Conservation (phyloP, 30 jellyfish, hydroid and myxozoan genomes). For the Hydractinia symbiolongicarpus region DNA sequence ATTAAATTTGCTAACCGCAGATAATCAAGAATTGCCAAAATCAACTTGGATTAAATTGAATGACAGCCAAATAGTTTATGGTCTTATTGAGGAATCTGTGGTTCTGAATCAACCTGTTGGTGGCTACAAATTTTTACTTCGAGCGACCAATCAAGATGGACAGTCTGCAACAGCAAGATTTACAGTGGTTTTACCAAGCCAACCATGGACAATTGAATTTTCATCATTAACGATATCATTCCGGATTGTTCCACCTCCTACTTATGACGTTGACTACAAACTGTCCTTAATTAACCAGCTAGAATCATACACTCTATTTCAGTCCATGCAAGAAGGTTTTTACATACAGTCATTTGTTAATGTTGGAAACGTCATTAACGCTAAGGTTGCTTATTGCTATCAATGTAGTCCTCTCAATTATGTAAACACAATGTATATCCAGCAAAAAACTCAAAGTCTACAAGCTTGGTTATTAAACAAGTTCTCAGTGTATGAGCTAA, state of each 20-base stretch:
- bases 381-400: constrained; percentile 13
- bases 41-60: constrained; percentile 58
- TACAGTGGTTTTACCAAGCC: constrained; percentile 9
- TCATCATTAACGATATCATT: neutral
- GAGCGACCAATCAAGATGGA: constrained; percentile 77
- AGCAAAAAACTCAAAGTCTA: neutral
- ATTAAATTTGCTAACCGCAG: constrained; percentile 19
- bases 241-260: neutral
- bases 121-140: constrained; percentile 51
- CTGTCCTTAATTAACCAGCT: neutral
- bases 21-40: constrained; percentile 24
- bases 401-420: constrained; percentile 18
- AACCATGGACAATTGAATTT: constrained; percentile 14
- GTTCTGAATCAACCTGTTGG: constrained; percentile 24
- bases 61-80: constrained; percentile 40
- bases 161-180: constrained; percentile 38
- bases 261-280: constrained; percentile 16
- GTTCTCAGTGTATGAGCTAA: neutral
- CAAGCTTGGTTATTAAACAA: neutral
- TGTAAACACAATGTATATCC: neutral
- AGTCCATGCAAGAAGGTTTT: neutral
- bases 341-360: constrained; percentile 1
- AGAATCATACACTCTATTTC: neutral
- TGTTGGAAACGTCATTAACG: neutral
- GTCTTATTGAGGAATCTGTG: constrained; percentile 59